These are phyloP conservation scores for Scatophagus argus DNA, from an alignment of 2,113 vertebrate species.

Conservation along the genomic window DNA sequence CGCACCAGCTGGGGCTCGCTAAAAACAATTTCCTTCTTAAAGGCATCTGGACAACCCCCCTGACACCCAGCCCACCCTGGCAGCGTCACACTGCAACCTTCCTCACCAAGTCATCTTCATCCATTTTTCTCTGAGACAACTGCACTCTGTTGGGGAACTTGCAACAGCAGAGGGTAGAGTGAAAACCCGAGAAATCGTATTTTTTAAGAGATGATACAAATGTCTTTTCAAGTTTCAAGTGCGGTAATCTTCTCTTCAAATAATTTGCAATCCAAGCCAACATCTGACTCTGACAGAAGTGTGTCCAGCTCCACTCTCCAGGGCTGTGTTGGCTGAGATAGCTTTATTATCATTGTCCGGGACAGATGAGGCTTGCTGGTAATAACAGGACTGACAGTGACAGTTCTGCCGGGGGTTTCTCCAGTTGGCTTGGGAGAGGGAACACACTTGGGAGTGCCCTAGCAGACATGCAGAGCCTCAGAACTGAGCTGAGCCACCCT, in stretches of 20 bases:
- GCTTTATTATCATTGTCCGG: conserved; percentile 43
- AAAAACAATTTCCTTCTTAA: conserved; percentile 58
- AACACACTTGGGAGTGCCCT: conserved; percentile 50
- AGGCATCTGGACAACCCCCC: conserved; percentile 54
- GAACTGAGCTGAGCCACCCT: conserved; percentile 63
- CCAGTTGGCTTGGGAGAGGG: conserved; percentile 43
- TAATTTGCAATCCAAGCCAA: conserved; percentile 15
- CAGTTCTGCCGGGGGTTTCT: conserved; percentile 53
- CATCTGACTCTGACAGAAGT: conserved; percentile 27
- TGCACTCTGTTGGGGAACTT: not conserved
- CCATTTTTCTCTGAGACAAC: not conserved
- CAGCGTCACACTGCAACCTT: conserved; percentile 32
- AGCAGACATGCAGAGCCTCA: conserved; percentile 49
- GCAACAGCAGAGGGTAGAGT: not conserved
- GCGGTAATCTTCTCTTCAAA: conserved; percentile 16
- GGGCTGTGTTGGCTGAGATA: conserved; percentile 29
- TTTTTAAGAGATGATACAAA: not conserved
- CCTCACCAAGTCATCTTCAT: not conserved
- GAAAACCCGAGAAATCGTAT: not conserved
- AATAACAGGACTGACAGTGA: conserved; percentile 46
- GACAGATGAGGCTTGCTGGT: conserved; percentile 49
- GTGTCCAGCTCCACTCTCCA: conserved; percentile 37
- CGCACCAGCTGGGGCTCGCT: conserved; percentile 68
- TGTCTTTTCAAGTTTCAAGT: not conserved
- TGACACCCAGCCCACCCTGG: not conserved